These are phyloP conservation scores for Drosophila helvetica DNA, from an alignment of 2,888 invertebrate genomes.

Conservation along the genomic window DNA sequence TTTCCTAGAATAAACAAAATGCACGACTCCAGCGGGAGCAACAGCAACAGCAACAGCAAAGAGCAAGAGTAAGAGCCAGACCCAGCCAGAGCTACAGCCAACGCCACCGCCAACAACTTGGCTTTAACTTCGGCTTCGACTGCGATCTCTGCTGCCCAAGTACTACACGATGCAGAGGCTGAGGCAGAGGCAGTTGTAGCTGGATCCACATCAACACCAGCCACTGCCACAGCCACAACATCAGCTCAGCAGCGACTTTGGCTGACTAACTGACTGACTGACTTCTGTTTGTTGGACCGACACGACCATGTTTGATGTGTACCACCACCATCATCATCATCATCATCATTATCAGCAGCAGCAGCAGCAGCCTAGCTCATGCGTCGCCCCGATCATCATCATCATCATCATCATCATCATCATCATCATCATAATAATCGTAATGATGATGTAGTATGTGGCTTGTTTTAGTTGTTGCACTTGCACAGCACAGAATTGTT, in stretches of 20 bases:
- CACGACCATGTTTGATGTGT: constrained; percentile 79
- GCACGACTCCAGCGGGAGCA: constrained; percentile 72
- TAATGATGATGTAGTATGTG: constrained; percentile 46
- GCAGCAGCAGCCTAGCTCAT: background rate
- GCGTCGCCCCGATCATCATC: constrained; percentile 32
- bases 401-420: constrained; percentile 41
- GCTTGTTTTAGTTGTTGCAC: constrained; percentile 71
- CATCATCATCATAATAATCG: constrained; percentile 22
- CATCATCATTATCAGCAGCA: constrained; percentile 19
- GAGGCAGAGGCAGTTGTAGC: constrained; percentile 39
- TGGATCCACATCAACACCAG: constrained; percentile 69
- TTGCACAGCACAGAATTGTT: constrained; percentile 74
- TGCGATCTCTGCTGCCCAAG: constrained; percentile 26
- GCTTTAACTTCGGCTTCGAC: constrained; percentile 53
- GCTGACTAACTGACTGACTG: constrained; percentile 73
- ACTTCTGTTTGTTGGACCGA: constrained; percentile 80
- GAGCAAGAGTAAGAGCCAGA: constrained; percentile 29
- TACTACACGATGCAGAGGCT: constrained; percentile 41
- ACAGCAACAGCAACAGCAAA: background rate
- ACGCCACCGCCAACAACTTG: constrained; percentile 68
- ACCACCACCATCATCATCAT: constrained; percentile 66
- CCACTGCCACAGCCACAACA: constrained; percentile 20
- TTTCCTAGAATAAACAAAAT: constrained; percentile 78
- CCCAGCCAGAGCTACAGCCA: constrained; percentile 36
- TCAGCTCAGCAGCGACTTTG: constrained; percentile 48